Evolutionary conservation across 2,797 vertebrate species (phyloP).

Genomic region (Dicrostonyx torquatus): DNA sequence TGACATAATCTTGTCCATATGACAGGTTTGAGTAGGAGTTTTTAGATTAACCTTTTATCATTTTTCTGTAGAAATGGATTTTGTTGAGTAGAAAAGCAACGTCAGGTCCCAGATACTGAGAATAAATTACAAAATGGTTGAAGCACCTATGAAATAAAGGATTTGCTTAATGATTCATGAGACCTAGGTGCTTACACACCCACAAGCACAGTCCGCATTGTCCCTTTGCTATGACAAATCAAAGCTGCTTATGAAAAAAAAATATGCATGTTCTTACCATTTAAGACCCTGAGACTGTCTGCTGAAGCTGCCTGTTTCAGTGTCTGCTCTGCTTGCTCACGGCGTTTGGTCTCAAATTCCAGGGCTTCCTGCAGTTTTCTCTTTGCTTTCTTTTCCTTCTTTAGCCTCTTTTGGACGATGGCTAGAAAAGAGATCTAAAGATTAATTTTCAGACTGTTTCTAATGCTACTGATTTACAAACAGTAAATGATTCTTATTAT

Average conservation of each 20-base stretch:
- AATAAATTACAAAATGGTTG: conserved; percentile 61
- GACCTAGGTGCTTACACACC: neutral
- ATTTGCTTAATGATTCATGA: conserved; percentile 61
- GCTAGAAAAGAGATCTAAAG: conserved; percentile 85
- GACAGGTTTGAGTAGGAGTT: conserved; percentile 9
- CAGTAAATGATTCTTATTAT: neutral
- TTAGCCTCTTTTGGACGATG: conserved; percentile 99
- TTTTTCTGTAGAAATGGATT: conserved; percentile 64
- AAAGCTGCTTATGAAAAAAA: neutral
- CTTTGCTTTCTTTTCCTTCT: conserved; percentile 99
- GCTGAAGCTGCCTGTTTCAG: conserved; percentile 97
- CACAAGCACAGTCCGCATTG: neutral
- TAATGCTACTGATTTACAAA: neutral
- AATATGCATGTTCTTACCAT: conserved; percentile 89
- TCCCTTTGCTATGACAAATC: neutral
- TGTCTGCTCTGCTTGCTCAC: conserved; percentile 96
- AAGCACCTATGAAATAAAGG: conserved; percentile 8
- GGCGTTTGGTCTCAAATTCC: conserved; percentile 98
- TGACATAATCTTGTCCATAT: conserved; percentile 75
- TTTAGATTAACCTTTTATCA: conserved; percentile 76
- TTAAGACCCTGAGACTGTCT: conserved; percentile 97
- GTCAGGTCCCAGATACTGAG: conserved; percentile 47
- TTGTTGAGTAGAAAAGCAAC: conserved; percentile 58
- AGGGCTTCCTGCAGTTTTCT: conserved; percentile 99
- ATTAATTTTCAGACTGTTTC: neutral